Conservation (phyloP, 2,797 vertebrate genomes). For the Mormyrus hasselquistii region DNA sequence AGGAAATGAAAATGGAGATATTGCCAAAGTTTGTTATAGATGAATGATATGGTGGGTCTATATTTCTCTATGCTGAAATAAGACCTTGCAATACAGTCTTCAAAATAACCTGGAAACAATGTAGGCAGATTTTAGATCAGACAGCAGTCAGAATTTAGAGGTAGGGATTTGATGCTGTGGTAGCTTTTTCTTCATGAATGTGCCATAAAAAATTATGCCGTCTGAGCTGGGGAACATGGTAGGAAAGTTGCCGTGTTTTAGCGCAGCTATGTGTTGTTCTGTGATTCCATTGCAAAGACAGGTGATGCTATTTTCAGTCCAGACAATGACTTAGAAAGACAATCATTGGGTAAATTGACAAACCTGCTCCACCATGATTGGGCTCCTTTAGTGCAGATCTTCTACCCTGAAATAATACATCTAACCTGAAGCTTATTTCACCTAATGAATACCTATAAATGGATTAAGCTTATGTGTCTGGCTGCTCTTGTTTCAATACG, state of each 20-base stretch:
- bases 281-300: not conserved
- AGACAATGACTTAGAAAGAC: not conserved
- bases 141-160: not conserved
- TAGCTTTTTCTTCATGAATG: not conserved
- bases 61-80: not conserved
- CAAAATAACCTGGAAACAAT: slow-evolving; percentile 7
- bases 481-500: no score
- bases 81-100: not conserved
- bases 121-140: not conserved
- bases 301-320: not conserved
- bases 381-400: not conserved
- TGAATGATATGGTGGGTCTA: not conserved
- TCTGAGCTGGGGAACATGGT: not conserved
- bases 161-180: not conserved
- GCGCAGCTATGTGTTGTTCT: not conserved
- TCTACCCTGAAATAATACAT: not conserved
- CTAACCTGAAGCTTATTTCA: not conserved
- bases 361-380: not conserved
- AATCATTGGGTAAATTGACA: not conserved
- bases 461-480: no score
- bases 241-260: not conserved
- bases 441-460: no score
- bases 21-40: not conserved
- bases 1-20: not conserved
- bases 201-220: not conserved